Base-by-base conservation (phyloP, 2,888 invertebrate species). In the Amiota mariae region DNA sequence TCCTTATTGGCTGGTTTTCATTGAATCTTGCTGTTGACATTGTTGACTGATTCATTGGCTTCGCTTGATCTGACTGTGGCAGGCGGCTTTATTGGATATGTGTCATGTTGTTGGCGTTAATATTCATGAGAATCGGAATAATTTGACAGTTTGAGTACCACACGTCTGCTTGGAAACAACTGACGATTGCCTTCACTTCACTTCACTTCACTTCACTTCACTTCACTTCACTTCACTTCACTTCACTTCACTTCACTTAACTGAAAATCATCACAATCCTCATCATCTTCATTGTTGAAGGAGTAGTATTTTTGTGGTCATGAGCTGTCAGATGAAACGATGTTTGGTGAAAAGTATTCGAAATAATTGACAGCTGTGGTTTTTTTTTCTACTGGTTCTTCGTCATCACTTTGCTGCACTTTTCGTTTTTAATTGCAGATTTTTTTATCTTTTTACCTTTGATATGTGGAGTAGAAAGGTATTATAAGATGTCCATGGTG, bases 321-420 rank as follows among this genome's bases (percentile, higher is more conserved):
- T 76, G 73, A 79, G 76, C 74, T 76, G 78, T 76, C 64, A 73
- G 59, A 61, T 70, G 51, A 6, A 36, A 20, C 67, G 49, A 49
- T 84, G 87, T 85, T 86, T 86, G 83, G 86, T 86, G 87, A 86
- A 83, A 83, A 83, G 83, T 86, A 84, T 86, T 86, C 87, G 83
- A 84, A 84, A 84, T 86, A 86, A 84, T 84, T 84, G 87, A 86
- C 83, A 84, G 83, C 83, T 84, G 83, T 85, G 81, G 87, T 80
- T 85, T 83, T 86, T 86, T 83, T 83, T 83, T n/a, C n/a, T 59
- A 1, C 20, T 59, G 15, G 12, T 59, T 59, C 11, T 59, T 59
- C 36, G 11, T 46, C 46, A 13, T 12, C 63, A 13, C 36, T 63
- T 24, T 24, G 36, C 6, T 36, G 63, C 24, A 24, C 63, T 46